These are phyloP conservation scores for Lipotes vexillifer DNA, from an alignment of 2,113 vertebrate genomes.

Conservation along the genomic window DNA sequence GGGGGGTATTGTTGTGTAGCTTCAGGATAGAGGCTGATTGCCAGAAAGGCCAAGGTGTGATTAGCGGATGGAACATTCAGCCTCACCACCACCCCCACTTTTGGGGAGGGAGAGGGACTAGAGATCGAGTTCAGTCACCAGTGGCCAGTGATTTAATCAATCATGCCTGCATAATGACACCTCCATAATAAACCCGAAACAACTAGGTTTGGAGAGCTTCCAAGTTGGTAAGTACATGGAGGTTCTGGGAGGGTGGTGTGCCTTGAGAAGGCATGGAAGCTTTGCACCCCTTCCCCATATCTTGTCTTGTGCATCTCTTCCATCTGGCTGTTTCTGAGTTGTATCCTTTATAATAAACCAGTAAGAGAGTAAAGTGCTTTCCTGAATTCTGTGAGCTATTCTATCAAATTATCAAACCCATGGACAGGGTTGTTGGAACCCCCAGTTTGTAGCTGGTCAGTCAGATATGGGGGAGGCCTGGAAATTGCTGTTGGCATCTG, in stretches of 20 bases:
- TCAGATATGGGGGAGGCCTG: neutral
- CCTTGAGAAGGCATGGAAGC: neutral
- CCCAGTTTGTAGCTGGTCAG: neutral
- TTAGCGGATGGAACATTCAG: neutral
- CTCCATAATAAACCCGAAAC: neutral
- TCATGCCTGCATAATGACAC: neutral
- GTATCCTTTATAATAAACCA: neutral
- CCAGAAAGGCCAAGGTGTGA: neutral
- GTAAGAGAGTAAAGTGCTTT: neutral
- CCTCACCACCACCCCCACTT: neutral
- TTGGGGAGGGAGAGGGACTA: neutral
- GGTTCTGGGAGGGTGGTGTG: neutral
- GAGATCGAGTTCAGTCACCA: neutral
- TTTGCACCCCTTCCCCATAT: neutral
- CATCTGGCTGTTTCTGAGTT: neutral
- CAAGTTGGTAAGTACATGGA: neutral
- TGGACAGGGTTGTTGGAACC: neutral
- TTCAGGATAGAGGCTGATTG: neutral
- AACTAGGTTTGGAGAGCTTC: neutral
- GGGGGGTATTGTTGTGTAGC: neutral
- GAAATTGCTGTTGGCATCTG: neutral
- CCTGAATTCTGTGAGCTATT: neutral
- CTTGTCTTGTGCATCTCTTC: neutral
- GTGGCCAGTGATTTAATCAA: neutral
- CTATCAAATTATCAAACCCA: neutral